Evolutionary conservation across 2,888 invertebrate genomes (phyloP), one percentile per base, ranked within the genome.

Genomic region (Ophion obscuratus): DNA sequence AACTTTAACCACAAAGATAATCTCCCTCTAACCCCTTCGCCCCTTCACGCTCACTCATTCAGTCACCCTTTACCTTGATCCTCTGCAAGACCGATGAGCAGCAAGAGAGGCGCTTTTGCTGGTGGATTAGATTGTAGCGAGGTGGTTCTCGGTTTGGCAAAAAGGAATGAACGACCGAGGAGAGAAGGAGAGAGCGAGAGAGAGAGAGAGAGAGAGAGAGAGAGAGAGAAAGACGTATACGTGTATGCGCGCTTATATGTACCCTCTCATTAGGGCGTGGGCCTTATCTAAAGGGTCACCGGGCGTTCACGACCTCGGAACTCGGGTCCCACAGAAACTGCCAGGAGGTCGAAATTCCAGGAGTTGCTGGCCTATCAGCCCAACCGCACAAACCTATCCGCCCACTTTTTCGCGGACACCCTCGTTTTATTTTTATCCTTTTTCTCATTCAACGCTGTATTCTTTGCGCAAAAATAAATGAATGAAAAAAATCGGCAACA

Each of bases 261-360:
- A 94, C 92, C 94, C 94, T 92, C 93, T 94, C 92, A 94, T 94
- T 94, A 94, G 94, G 94, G 94, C 94, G 94, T 93, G 93, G 92
- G 92, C 90, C 92, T 94, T 93, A 93, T 94, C 93, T 93, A 92
- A 91, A 90, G 93, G 93, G 93, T 93, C 93, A 93, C 92, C 92
- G 91, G 92, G 89, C 90, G 81, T 89, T 84, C 88, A 90, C 92
- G 92, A 93, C 92, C 93, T 92, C 93, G 90, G 91, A 90, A 76
- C 61, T 85, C 77, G 66, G 90, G 90, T 91, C 91, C 88, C 90
- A 90, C 90, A 90, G 88, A 87, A 84, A 84, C 67, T 40, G 81
- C 87, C 77, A 84, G 89, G 90, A 90, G 90, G 90, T 91, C 91
- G 91, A 91, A 80, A 92, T 92, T 92, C 91, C 91, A 90, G 91